Evolutionary conservation across 2,888 invertebrate genomes (phyloP).

Genomic region (Zygothrica quintamaculata): DNA sequence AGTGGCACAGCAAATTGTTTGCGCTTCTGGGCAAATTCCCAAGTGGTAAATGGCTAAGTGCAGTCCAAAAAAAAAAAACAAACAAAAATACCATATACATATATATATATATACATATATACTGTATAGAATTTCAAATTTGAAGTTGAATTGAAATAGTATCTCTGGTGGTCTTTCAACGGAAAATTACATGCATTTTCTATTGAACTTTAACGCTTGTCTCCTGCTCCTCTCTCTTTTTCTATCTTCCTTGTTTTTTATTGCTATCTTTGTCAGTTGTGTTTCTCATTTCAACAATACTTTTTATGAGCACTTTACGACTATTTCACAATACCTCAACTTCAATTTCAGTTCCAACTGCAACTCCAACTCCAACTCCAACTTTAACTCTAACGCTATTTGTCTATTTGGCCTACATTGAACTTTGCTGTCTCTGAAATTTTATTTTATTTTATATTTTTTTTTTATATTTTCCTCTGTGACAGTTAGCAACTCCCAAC

Average conservation of each 20-base stretch:
- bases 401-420: slow-evolving; percentile 39
- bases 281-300: background rate
- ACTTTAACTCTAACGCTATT: slow-evolving; percentile 17
- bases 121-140: slow-evolving; percentile 2
- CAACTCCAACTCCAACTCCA: slow-evolving; percentile 8
- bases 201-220: too few species aligned
- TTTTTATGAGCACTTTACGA: too few species aligned
- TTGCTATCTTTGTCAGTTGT: background rate
- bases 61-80: too few species aligned
- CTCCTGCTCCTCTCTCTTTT: background rate
- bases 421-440: slow-evolving; percentile 31
- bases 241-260: background rate
- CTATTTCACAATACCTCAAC: slow-evolving; percentile 4
- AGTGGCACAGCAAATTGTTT: slow-evolving; percentile 36
- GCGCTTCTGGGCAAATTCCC: slow-evolving; percentile 1
- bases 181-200: too few species aligned
- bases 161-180: too few species aligned
- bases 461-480: background rate
- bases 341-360: background rate
- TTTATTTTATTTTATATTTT: too few species aligned
- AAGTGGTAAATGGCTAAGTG: too few species aligned
- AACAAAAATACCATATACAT: too few species aligned
- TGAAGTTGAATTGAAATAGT: background rate
- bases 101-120: too few species aligned
- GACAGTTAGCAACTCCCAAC: slow-evolving; percentile 5